A percentile compares a stretch with the other conserved stretches of the same genome.
Evolutionary conservation across 2,113 vertebrate genomes (phyloP).

Genomic region (Romanogobio albipinnatus): DNA sequence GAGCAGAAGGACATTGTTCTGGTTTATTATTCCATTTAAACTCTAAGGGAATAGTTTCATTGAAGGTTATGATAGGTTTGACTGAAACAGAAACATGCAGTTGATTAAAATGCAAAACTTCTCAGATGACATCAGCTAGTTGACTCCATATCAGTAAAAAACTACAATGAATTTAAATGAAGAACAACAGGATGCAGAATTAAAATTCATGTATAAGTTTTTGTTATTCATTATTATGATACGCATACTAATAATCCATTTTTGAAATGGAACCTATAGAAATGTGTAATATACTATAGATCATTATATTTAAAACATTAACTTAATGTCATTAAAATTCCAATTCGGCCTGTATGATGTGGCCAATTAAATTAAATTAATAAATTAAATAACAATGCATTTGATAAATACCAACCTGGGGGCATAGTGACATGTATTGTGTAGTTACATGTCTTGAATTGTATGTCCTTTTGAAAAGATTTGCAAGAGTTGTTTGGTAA

Average conservation of each 20-base stretch:
- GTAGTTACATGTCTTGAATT: not conserved
- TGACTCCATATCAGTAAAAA: not conserved
- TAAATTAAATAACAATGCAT: not conserved
- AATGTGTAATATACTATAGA: not conserved
- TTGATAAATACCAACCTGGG: constrained; percentile 57
- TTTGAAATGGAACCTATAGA: not conserved
- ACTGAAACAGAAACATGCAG: constrained; percentile 35
- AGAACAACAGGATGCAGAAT: not conserved
- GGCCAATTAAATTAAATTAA: not conserved
- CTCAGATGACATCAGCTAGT: not conserved
- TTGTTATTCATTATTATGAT: no score
- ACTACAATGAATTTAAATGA: not conserved
- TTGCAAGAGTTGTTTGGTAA: constrained; percentile 36
- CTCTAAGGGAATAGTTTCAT: not conserved
- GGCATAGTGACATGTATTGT: not conserved
- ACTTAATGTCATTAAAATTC: not conserved
- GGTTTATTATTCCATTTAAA: not conserved
- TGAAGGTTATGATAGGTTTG: not conserved
- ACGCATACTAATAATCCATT: not conserved
- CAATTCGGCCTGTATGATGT: not conserved
- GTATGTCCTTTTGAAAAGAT: not conserved
- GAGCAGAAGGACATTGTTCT: not conserved
- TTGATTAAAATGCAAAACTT: not conserved
- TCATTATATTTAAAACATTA: not conserved
- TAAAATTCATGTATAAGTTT: no score